phyloP scores from a whole-genome alignment of 1,140 invertebrate genomes.

The Heterodera schachtii region DNA sequence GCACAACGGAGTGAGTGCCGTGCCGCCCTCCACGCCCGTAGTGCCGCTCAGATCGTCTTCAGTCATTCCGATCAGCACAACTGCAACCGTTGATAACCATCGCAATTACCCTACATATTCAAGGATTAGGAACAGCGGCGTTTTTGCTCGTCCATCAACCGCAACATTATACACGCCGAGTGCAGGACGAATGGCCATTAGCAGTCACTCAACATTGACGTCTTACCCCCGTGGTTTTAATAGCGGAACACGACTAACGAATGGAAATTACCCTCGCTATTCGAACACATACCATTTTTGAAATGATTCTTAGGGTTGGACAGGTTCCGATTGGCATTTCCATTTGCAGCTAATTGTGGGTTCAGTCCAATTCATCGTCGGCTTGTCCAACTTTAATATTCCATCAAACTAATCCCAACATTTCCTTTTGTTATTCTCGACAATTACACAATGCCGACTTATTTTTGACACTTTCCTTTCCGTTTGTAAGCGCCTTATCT shows the following conservation, averaged over 20 bases:
- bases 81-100: not conserved
- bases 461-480: no score
- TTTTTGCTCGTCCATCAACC: not conserved
- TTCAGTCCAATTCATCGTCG: no score
- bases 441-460: no score
- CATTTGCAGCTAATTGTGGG: no score
- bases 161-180: not conserved
- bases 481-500: no score
- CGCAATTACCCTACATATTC: not conserved
- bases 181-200: not conserved
- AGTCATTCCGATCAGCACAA: not conserved
- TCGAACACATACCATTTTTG: constrained; percentile 4
- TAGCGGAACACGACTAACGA: not conserved
- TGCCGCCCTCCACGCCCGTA: not conserved
- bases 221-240: not conserved
- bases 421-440: no score
- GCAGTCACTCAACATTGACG: not conserved
- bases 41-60: not conserved
- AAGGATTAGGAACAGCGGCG: not conserved
- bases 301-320: not conserved
- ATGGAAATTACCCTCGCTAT: not conserved
- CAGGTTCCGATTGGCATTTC: not conserved
- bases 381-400: no score
- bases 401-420: no score
- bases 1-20: not conserved